Evolutionary conservation across 2,888 invertebrate species (phyloP).

Genomic region (Cepaea hortensis): DNA sequence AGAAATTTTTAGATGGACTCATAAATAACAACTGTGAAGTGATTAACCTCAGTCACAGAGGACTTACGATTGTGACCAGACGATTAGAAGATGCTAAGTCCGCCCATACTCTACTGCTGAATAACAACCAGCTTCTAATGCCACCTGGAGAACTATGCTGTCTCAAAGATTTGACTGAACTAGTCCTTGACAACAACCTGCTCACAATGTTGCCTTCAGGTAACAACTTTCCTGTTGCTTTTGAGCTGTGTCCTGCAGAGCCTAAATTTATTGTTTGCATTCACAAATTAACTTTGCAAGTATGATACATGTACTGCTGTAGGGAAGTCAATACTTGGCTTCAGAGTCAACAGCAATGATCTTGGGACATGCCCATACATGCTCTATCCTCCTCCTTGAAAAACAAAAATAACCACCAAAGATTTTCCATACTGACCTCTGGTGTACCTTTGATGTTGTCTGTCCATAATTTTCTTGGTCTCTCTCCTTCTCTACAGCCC

Average conservation of each 20-base stretch:
- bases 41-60: slow-evolving; percentile 76
- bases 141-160: slow-evolving; percentile 69
- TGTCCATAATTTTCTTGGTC: too few relatives aligned
- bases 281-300: too few relatives aligned
- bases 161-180: slow-evolving; percentile 65
- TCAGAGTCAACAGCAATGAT: too few relatives aligned
- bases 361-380: too few relatives aligned
- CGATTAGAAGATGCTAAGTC: slow-evolving; percentile 60
- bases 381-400: too few relatives aligned
- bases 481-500: too few relatives aligned
- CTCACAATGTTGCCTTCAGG: slow-evolving; percentile 71
- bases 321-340: too few relatives aligned
- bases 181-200: slow-evolving; percentile 72
- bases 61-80: slow-evolving; percentile 68
- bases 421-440: too few relatives aligned
- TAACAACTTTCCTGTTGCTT: background rate
- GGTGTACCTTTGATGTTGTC: too few relatives aligned
- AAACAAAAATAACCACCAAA: too few relatives aligned
- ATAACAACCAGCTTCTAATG: slow-evolving; percentile 72
- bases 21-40: slow-evolving; percentile 54
- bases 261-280: background rate
- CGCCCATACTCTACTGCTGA: slow-evolving; percentile 65
- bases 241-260: background rate
- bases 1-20: slow-evolving; percentile 61
- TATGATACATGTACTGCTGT: too few relatives aligned